Percentiles rank a stretch among this genome's conserved stretches.
These are phyloP conservation scores for Mystacornis crossleyi DNA, from an alignment of 2,113 vertebrate genomes.

Conservation along the genomic window DNA sequence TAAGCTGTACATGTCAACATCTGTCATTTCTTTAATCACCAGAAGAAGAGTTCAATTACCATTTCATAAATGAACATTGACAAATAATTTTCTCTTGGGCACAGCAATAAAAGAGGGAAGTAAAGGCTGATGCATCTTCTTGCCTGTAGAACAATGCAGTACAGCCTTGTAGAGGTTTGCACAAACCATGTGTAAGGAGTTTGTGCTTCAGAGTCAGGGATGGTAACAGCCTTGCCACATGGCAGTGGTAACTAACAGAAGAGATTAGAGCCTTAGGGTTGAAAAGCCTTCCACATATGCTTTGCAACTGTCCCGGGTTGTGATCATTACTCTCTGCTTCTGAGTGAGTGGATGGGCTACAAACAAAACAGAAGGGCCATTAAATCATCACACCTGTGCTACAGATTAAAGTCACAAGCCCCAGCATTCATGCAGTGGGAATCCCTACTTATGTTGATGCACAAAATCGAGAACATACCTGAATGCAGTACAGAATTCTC, in stretches of 20 bases:
- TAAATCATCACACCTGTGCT: neutral
- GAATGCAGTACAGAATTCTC: neutral
- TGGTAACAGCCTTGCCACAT: neutral
- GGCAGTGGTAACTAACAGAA: neutral
- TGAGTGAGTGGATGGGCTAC: neutral
- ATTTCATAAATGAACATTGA: constrained; percentile 40
- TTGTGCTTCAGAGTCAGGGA: neutral
- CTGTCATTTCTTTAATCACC: constrained; percentile 48
- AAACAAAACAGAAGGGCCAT: constrained; percentile 15
- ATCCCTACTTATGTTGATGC: neutral
- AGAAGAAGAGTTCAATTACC: constrained; percentile 54
- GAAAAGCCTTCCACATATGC: constrained; percentile 18
- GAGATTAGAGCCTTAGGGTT: neutral
- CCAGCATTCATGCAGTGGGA: neutral
- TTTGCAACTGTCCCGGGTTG: neutral
- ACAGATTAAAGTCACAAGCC: neutral
- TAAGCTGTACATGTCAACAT: constrained; percentile 36
- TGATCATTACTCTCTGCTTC: neutral
- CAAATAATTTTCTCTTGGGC: constrained; percentile 19
- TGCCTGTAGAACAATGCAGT: neutral
- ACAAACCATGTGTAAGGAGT: neutral
- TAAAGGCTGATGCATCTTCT: neutral
- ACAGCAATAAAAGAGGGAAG: neutral
- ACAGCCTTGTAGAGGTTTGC: neutral
- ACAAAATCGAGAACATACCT: neutral